phyloP scores from a whole-genome alignment of 2,113 vertebrate genomes.

The Barbus barbus region DNA sequence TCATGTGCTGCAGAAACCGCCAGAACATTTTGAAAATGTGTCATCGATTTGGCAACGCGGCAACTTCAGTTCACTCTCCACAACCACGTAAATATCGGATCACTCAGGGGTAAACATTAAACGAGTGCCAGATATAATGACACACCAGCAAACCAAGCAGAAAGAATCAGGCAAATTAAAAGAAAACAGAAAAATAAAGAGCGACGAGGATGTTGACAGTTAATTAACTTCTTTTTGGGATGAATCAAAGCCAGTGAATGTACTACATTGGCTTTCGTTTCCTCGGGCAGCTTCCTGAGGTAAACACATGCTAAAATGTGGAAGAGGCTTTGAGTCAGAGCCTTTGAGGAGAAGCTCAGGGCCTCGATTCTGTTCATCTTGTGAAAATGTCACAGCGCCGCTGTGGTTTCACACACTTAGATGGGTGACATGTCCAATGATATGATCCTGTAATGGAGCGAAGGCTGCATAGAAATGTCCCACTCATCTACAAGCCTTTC shows the following conservation, averaged over 20 bases:
- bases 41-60: conserved; percentile 52
- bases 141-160: conserved; percentile 40
- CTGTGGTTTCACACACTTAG: conserved; percentile 29
- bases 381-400: conserved; percentile 18
- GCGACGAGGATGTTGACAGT: conserved; percentile 67
- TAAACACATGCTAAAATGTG: conserved; percentile 43
- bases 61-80: conserved; percentile 50
- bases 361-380: conserved; percentile 30
- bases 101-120: conserved; percentile 50
- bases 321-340: conserved; percentile 9
- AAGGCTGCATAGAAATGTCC: conserved; percentile 12
- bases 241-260: conserved; percentile 50
- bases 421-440: conserved; percentile 47
- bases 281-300: conserved; percentile 28
- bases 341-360: neutral
- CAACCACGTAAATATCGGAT: conserved; percentile 52
- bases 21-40: conserved; percentile 53
- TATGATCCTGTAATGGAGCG: conserved; percentile 43
- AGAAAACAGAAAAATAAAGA: conserved; percentile 36
- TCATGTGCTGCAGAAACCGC: conserved; percentile 49
- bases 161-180: conserved; percentile 40
- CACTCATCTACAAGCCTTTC: conserved; percentile 22
- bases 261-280: conserved; percentile 38
- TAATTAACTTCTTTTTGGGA: conserved; percentile 70
- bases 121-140: conserved; percentile 54